These are phyloP conservation scores for Drusus annulatus DNA, from an alignment of 1,140 invertebrate species.

Conservation along the genomic window DNA sequence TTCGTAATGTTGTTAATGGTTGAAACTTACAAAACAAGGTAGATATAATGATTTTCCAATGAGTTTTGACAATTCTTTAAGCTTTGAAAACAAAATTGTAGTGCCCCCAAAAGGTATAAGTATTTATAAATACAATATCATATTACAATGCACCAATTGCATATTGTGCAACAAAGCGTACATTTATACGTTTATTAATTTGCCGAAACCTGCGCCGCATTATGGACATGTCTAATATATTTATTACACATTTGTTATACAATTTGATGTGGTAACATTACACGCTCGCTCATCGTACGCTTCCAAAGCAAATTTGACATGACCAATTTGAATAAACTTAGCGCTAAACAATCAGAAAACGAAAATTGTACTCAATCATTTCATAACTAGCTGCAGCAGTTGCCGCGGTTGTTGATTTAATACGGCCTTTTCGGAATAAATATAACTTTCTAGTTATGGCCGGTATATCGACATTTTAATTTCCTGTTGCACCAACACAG, in stretches of 20 bases:
- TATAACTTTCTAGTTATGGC: constrained; percentile 30
- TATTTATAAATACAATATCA: no score
- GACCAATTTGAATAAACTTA: constrained; percentile 28
- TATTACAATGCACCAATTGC: no score
- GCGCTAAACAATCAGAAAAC: constrained; percentile 17
- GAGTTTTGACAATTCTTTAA: no score
- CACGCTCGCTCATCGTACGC: constrained; percentile 15
- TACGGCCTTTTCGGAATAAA: constrained; percentile 13
- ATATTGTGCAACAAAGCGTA: no score
- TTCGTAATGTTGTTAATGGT: no score
- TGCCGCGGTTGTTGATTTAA: constrained; percentile 22
- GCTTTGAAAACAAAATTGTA: no score
- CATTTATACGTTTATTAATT: neutral
- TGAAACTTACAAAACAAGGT: no score
- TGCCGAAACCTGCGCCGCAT: neutral
- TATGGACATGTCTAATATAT: neutral
- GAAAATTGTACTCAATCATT: constrained; percentile 36
- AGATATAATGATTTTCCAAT: no score
- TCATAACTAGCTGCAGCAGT: constrained; percentile 18
- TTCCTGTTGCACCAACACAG: constrained; percentile 13
- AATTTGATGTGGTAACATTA: constrained; percentile 14
- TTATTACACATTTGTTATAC: neutral
- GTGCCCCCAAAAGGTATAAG: no score
- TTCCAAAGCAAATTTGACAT: constrained; percentile 26
- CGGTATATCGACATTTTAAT: constrained; percentile 19